A percentile compares a stretch with the other conserved stretches of the same genome.
phyloP scores from a whole-genome alignment of 2,888 invertebrate genomes.

The Allolobophora icterica region DNA sequence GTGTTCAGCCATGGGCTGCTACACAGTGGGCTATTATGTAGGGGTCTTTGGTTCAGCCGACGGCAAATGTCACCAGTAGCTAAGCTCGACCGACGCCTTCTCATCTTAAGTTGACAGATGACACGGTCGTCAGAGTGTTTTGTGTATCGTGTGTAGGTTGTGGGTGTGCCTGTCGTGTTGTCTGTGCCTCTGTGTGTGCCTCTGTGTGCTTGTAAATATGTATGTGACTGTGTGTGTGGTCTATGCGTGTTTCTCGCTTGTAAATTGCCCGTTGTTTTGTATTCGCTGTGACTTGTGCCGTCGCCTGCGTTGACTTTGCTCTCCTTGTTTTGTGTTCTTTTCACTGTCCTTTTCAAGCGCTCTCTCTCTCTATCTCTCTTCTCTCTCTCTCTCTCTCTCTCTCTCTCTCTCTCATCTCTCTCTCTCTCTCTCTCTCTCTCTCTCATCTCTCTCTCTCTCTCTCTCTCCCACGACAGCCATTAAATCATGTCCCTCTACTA shows the following conservation, averaged over 20 bases:
- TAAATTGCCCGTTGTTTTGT: background rate
- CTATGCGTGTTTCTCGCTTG: background rate
- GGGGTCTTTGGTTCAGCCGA: no score
- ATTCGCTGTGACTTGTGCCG: background rate
- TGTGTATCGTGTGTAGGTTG: no score
- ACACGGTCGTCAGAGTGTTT: no score
- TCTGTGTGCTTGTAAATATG: background rate
- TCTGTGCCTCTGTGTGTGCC: background rate
- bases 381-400: no score
- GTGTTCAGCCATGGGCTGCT: no score
- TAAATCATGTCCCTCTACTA: background rate
- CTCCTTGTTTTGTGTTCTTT: background rate
- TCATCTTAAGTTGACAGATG: background rate
- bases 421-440: no score
- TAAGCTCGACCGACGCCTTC: no score
- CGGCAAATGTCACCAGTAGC: no score
- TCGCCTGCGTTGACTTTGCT: background rate
- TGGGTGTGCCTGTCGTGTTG: constrained; percentile 13
- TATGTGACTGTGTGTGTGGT: background rate
- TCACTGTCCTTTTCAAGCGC: background rate
- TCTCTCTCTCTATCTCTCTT: no score
- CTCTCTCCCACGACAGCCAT: background rate
- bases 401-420: no score
- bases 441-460: no score
- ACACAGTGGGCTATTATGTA: no score